These are phyloP conservation scores for Euwallacea similis DNA, from an alignment of 1,140 invertebrate genomes.

Conservation along the genomic window DNA sequence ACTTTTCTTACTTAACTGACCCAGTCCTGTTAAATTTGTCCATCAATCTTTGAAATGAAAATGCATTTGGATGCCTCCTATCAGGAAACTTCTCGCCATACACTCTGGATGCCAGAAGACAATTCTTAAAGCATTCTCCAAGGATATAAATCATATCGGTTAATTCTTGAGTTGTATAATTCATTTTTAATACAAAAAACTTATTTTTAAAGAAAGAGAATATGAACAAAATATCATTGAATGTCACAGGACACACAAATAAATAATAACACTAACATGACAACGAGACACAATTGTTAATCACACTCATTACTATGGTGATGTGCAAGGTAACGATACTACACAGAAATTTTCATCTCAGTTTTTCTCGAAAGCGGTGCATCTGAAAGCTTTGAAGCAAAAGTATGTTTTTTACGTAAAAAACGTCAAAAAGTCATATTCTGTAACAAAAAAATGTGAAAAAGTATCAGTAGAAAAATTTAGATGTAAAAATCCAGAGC, in stretches of 20 bases:
- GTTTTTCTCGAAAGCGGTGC: too few species aligned
- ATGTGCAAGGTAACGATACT: too few species aligned
- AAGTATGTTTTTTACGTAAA: too few species aligned
- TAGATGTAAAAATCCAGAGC: too few species aligned
- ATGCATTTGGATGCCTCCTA: neutral
- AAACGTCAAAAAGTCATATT: too few species aligned
- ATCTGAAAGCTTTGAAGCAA: too few species aligned
- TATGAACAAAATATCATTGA: too few species aligned
- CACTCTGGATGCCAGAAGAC: constrained; percentile 1
- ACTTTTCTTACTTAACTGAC: neutral
- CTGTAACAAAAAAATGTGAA: too few species aligned
- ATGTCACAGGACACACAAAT: neutral
- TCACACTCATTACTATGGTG: too few species aligned
- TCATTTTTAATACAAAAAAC: constrained; percentile 1
- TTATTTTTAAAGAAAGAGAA: neutral
- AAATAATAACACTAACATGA: constrained; percentile 1
- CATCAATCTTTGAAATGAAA: neutral
- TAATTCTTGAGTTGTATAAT: constrained; percentile 3
- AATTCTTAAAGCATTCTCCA: neutral
- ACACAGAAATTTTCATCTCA: too few species aligned
- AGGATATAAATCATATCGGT: neutral
- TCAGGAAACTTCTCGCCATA: neutral
- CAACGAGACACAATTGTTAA: neutral
- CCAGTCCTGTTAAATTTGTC: neutral
- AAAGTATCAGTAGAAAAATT: too few species aligned